Base-by-base conservation (phyloP, 2,797 vertebrate species). In the Syndactyla subalaris region DNA sequence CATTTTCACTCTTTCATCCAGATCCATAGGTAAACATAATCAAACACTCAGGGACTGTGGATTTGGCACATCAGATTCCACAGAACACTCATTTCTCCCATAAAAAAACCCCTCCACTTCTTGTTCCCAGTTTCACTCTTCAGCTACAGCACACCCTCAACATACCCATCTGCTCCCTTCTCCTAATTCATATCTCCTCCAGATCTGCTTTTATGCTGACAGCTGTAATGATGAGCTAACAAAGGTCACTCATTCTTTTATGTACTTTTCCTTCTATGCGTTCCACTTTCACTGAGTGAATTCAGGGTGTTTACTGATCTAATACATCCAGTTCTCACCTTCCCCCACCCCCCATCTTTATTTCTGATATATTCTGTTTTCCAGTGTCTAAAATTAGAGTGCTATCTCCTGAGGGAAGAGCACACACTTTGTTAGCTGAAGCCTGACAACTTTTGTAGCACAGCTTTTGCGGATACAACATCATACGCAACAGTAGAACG, bases 291-390 rank as follows among this genome's bases (percentile, higher is more conserved):
- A 80, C 68, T 51, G 68, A 91, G 85, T 45, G 88, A 95, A 95
- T 92, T 89, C 82, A 58, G 45, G 55, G 43, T 84, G 73, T 92
- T 95, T 93, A 91, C 87, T 93, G 72, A 95, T 92, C 73, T 73
- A 96, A 92, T 78, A 89, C 36, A 84, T 58, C 62, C 67, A 88
- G 55, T 75, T 94, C 85, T 75, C 89, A 88, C 76, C 85, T 84
- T 89, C 63, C 5, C 43, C 65, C 13, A 24, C 10, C n/a, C 52
- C 51, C 52, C 55, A 38, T 76, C 70, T 83, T 68, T 29, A 67
- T 55, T 85, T 88, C 65, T 88, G 39, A 38, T 78, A 59, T 23
- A 80, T 14, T 38, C 61, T 61, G 48, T 49, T 94, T 80, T 80
- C 65, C 78, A 62, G 75, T 16, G 24, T 10, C 89, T 91, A 93